Evolutionary conservation across 2,113 vertebrate genomes (phyloP).

Genomic region (Psilopsiagon aurifrons): DNA sequence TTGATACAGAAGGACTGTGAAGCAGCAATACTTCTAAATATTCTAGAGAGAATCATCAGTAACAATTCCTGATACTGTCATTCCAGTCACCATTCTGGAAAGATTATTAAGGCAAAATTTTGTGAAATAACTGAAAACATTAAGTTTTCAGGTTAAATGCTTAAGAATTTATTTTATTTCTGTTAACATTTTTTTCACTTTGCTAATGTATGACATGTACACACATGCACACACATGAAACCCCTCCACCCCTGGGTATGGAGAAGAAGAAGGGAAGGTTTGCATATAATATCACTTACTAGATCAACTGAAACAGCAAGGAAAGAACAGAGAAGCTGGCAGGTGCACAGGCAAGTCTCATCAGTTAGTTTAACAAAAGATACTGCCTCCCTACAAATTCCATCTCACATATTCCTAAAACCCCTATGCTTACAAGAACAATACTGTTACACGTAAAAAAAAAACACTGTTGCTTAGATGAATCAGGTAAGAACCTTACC

Average conservation of each 20-base stretch:
- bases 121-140: background rate
- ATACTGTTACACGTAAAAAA: background rate
- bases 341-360: background rate
- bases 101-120: background rate
- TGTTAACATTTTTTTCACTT: background rate
- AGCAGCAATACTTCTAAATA: background rate
- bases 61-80: background rate
- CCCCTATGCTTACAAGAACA: background rate
- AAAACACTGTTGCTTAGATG: background rate
- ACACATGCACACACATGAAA: background rate
- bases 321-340: background rate
- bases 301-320: background rate
- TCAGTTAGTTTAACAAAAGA: background rate
- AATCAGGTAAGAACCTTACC: background rate
- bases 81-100: background rate
- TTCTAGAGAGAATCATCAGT: background rate
- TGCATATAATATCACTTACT: background rate
- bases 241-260: background rate
- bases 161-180: background rate
- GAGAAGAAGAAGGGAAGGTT: background rate
- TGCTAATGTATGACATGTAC: background rate
- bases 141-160: background rate
- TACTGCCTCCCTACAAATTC: background rate
- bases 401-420: background rate
- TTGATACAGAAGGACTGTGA: background rate